Conservation (phyloP, 2,113 vertebrate genomes). For the Ophiodon elongatus region DNA sequence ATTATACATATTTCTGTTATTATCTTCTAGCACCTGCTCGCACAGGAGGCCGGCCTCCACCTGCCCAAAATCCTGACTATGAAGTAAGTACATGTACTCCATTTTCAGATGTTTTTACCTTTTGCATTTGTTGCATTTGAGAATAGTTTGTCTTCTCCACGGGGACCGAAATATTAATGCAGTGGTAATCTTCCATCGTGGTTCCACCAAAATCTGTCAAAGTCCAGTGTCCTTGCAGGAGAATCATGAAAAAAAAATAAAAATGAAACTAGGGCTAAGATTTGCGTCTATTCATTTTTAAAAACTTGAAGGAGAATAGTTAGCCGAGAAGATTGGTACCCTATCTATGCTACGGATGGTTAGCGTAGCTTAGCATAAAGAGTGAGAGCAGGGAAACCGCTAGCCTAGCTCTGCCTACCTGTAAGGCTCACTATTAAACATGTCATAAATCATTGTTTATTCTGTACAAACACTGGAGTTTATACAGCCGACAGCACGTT, state of each 20-base stretch:
- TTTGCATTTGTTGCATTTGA: background rate
- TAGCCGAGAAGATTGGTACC: background rate
- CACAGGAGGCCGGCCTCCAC: background rate
- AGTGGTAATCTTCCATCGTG: background rate
- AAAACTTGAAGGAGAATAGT: background rate
- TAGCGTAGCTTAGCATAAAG: background rate
- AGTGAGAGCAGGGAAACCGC: background rate
- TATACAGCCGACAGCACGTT: too few relatives aligned
- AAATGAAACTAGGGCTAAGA: background rate
- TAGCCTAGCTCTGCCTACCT: too few relatives aligned
- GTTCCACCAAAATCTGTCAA: background rate
- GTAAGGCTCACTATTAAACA: background rate
- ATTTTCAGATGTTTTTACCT: background rate
- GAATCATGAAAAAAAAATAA: background rate
- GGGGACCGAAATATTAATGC: background rate
- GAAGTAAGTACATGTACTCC: conserved; percentile 59
- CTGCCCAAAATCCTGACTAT: conserved; percentile 58
- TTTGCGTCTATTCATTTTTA: background rate
- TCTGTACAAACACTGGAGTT: too few relatives aligned
- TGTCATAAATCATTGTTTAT: background rate
- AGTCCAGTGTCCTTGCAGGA: background rate
- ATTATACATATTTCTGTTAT: background rate
- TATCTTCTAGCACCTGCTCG: conserved; percentile 35
- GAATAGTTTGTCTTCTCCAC: background rate
- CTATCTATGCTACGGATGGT: too few relatives aligned